Base-by-base conservation (phyloP, 2,888 invertebrate genomes). In the Pollenia griseotomentosa region DNA sequence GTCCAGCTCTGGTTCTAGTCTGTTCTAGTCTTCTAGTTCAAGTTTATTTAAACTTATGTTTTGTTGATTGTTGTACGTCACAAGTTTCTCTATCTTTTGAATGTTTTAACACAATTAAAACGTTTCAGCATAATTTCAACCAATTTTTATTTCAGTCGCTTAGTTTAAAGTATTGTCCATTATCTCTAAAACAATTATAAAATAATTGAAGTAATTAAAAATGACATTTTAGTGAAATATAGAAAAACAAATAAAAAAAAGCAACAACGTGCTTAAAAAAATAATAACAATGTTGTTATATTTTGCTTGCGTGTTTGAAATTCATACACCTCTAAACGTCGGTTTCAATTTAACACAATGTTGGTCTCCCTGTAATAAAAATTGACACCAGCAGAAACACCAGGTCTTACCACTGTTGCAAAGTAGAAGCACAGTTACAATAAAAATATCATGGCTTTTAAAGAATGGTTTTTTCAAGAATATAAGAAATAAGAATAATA, bases 231-330 rank as follows among this genome's bases (percentile, higher is more conserved):
- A 61, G 19, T 44, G 16, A 71, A 75, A 42, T 61, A 33, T 33
- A n/a, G 14, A 8, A 61, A 51, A 51, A 61, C 33, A 19, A 61
- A 33, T 19, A 46, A 51, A 53, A 44, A 71, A 19, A 61, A 63
- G 12, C 44, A 46, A 59, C n/a, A 40, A 8, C 19, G 42, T 53
- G 9, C 46, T 63, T 33, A 53, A 44, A 9, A 55, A 73, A 63
- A 61, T 23, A 80, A 9, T 80, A 42, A 66, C 33, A 23, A 14
- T 66, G n/a, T 57, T 14, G 73, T 73, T 40, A n/a, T 65, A 46
- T 57, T 65, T 33, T 73, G 73, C 19, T 57, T 55, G 80, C 80
- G 73, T 81, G 80, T 55, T 19, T 40, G 14, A 55, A 65, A 55
- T 46, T 55, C 16, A 71, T 19, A 53, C 44, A 57, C 71, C 12